Evolutionary conservation across 2,113 vertebrate species (phyloP).

Genomic region (Marmota flaviventris): DNA sequence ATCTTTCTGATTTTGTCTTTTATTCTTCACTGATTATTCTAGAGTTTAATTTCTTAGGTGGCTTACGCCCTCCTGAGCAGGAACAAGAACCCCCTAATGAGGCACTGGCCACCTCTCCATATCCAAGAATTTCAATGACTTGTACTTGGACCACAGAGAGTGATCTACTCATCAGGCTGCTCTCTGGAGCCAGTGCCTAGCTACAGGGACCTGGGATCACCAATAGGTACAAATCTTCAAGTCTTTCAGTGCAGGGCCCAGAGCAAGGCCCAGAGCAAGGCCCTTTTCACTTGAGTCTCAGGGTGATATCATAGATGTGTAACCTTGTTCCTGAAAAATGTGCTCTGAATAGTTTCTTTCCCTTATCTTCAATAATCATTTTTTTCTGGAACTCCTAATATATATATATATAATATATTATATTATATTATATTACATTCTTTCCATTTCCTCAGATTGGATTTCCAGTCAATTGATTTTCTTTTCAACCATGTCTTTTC

Average conservation of each 20-base stretch:
- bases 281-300: not conserved
- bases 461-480: not conserved
- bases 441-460: not conserved
- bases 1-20: no score
- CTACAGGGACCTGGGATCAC: not conserved
- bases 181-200: not conserved
- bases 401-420: no score
- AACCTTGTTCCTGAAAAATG: not conserved
- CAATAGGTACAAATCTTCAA: not conserved
- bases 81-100: no score
- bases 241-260: not conserved
- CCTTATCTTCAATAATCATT: not conserved
- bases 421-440: not conserved
- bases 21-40: no score
- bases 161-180: not conserved
- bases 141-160: not conserved
- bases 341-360: not conserved
- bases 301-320: not conserved
- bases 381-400: not conserved
- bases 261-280: not conserved
- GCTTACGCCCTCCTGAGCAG: no score
- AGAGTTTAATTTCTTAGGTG: no score
- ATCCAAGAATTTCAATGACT: no score
- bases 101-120: no score
- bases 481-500: not conserved